Percentiles rank a stretch among this genome's conserved stretches.
phyloP scores from a whole-genome alignment of 2,113 vertebrate species.

The Cercopithecus mona region DNA sequence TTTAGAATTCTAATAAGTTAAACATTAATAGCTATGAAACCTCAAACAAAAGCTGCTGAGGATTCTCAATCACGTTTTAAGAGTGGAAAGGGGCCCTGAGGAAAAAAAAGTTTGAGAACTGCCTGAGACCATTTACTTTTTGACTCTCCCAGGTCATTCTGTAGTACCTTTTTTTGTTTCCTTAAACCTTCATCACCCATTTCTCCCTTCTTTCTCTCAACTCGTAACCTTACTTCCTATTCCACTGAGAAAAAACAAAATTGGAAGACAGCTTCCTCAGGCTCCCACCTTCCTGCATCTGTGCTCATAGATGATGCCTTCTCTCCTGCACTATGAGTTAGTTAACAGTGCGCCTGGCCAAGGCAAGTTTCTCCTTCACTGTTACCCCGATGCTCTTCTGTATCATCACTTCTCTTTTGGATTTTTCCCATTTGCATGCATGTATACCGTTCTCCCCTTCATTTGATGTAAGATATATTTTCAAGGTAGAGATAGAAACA shows the following conservation, averaged over 20 bases:
- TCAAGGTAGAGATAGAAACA: not conserved
- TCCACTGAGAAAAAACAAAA: not conserved
- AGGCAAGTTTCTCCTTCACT: not conserved
- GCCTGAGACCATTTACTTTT: not conserved
- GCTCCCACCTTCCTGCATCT: not conserved
- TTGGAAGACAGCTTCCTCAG: not conserved
- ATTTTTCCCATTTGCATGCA: not conserved
- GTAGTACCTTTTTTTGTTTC: not conserved
- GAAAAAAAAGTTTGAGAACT: not conserved
- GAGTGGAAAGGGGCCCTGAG: not conserved
- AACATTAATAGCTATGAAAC: not conserved
- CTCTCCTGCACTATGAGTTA: not conserved
- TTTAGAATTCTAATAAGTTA: not conserved
- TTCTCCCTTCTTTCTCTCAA: not conserved
- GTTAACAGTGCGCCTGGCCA: not conserved
- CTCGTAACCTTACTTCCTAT: not conserved
- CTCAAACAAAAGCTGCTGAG: not conserved
- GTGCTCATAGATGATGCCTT: accelerated
- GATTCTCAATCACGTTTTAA: not conserved
- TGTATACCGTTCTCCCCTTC: not conserved
- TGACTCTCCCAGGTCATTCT: not conserved
- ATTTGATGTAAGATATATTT: not conserved
- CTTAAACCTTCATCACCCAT: not conserved
- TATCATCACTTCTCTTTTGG: not conserved
- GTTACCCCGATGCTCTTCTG: accelerated